These are phyloP conservation scores for Corythoichthys intestinalis DNA, from an alignment of 2,113 vertebrate species.

Conservation along the genomic window DNA sequence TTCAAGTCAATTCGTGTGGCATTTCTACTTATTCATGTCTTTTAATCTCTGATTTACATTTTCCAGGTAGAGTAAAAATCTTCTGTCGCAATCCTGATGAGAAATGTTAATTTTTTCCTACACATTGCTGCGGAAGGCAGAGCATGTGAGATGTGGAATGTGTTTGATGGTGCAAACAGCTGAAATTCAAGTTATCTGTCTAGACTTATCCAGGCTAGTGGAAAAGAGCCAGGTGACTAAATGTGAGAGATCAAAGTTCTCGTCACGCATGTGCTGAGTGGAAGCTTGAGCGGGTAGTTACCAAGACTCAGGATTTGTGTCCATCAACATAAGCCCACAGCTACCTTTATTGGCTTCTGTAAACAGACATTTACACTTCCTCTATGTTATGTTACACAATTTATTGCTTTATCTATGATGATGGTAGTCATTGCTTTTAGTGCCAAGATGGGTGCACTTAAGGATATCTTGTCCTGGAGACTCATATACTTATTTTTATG, in stretches of 20 bases:
- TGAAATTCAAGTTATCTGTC: constrained; percentile 47
- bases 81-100: not conserved
- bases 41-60: not conserved
- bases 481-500: constrained; percentile 49
- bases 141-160: constrained; percentile 11
- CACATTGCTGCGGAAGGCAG: constrained; percentile 12
- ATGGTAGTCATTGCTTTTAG: constrained; percentile 24
- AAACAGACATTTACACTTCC: constrained; percentile 34
- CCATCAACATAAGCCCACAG: constrained; percentile 62
- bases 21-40: not conserved
- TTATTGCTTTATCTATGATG: constrained; percentile 35
- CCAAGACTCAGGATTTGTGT: constrained; percentile 68
- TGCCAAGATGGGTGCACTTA: constrained; percentile 34
- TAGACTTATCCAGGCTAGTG: constrained; percentile 43
- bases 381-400: constrained; percentile 19
- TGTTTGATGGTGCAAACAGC: constrained; percentile 12
- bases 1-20: not conserved
- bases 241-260: constrained; percentile 64
- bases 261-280: constrained; percentile 30
- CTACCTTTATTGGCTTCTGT: constrained; percentile 51
- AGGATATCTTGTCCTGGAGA: constrained; percentile 46
- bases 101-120: not conserved
- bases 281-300: constrained; percentile 55
- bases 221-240: constrained; percentile 46
- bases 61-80: not conserved